Base-by-base conservation (phyloP, 2,888 invertebrate species). In the Brassicogethes aeneus region DNA sequence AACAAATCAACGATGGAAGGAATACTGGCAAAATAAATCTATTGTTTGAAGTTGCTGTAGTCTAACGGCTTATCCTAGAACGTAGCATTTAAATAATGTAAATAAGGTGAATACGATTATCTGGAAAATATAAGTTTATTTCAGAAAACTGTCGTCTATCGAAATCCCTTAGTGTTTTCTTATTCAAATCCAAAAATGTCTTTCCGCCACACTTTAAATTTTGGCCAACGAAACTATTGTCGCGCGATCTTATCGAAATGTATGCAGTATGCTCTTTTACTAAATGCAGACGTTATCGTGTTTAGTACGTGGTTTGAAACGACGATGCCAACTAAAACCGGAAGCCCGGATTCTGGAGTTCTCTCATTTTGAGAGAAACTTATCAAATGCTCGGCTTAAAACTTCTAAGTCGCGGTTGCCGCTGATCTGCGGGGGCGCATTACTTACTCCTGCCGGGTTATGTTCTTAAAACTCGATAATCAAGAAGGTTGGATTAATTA, bases 171-270 rank as follows among this genome's bases (percentile, higher is more conserved):
- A 5, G 10, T n/a, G n/a, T n/a, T 12, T 32, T 12, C 32, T 8
- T 32, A 32, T 32, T 32, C 32, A 32, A 32, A 32, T 8, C 5
- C 12, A 32, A 32, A 32, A 32, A 13, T 12, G 10, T 12, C 32
- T 8, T 7, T n/a, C n/a, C n/a, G n/a, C n/a, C n/a, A 12, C 12
- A 5, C 14, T 32, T 5, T 32, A 32, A 32, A 32, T 8, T 32
- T 32, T 32, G 10, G 8, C 5, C 46, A 50, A 40, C 44, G 48
- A 44, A 52, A 53, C 53, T 50, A 52, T 51, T 51, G 52, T 50
- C 40, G 46, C 54, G 45, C 48, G 58, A 58, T 55, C 52, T 55
- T 53, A 55, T 54, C 55, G 47, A 50, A 55, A 54, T 52, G 49
- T 54, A 55, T 56, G 51, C 56, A 51, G 52, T 52, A 53, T 51